Conservation (phyloP, 2,113 vertebrate species). For the Pygoscelis antarcticus region DNA sequence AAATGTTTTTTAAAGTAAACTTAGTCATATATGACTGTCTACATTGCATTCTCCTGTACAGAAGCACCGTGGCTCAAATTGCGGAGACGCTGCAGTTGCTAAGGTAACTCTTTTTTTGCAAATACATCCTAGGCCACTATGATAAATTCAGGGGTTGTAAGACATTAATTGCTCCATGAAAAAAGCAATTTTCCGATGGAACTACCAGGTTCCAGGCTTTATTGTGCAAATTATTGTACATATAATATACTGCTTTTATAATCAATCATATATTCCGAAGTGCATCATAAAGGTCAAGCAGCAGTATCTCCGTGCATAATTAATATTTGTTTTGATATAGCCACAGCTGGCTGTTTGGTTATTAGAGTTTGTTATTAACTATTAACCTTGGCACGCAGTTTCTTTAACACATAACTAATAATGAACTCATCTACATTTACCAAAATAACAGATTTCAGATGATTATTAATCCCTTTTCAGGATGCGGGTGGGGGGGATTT, state of each 20-base stretch:
- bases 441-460: background rate
- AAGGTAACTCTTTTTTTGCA: background rate
- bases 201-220: background rate
- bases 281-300: background rate
- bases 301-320: background rate
- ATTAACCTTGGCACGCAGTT: background rate
- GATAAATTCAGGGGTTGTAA: background rate
- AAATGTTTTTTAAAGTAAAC: background rate
- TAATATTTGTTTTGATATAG: background rate
- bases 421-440: conserved; percentile 22
- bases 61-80: rapidly evolving
- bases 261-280: background rate
- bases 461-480: background rate
- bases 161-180: background rate
- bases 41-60: background rate
- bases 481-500: too few species aligned
- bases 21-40: too few species aligned
- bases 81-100: background rate
- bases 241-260: background rate
- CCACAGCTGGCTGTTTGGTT: background rate
- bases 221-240: background rate
- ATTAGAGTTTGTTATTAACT: background rate
- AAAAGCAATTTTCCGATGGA: background rate
- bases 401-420: background rate
- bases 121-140: background rate